Evolutionary conservation across 2,888 invertebrate species (phyloP).

Genomic region (Pimpla rufipes): DNA sequence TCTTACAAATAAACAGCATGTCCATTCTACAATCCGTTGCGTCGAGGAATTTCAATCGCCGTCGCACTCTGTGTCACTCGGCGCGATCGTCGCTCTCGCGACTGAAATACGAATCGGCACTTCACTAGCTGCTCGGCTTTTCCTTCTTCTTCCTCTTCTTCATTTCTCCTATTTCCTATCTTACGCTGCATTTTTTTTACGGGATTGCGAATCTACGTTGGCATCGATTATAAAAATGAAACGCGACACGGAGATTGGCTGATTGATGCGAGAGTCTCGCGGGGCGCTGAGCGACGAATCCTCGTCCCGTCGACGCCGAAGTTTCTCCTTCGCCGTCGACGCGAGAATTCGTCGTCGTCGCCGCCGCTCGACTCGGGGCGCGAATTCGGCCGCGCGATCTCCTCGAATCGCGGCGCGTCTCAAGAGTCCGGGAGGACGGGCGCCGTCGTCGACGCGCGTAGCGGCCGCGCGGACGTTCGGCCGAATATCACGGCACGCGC

Average conservation of each 20-base stretch:
- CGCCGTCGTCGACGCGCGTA: background rate
- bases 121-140: constrained; percentile 32
- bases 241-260: background rate
- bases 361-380: constrained; percentile 6
- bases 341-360: background rate
- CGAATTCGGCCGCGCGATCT: constrained; percentile 2
- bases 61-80: constrained; percentile 23
- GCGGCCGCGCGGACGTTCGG: background rate
- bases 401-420: background rate
- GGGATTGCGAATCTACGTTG: constrained; percentile 20
- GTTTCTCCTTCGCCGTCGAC: background rate
- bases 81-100: constrained; percentile 17
- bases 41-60: constrained; percentile 69
- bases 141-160: background rate
- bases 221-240: constrained; percentile 31
- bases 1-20: constrained; percentile 79
- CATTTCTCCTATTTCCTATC: background rate
- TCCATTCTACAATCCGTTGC: constrained; percentile 76
- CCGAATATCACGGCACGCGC: constrained; percentile 73
- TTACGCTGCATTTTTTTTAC: constrained; percentile 5
- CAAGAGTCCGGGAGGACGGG: background rate
- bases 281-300: background rate
- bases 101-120: constrained; percentile 47
- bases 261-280: constrained; percentile 26
- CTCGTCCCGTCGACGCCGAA: background rate